phyloP scores from a whole-genome alignment of 2,888 invertebrate genomes.

The Philaethria dido region DNA sequence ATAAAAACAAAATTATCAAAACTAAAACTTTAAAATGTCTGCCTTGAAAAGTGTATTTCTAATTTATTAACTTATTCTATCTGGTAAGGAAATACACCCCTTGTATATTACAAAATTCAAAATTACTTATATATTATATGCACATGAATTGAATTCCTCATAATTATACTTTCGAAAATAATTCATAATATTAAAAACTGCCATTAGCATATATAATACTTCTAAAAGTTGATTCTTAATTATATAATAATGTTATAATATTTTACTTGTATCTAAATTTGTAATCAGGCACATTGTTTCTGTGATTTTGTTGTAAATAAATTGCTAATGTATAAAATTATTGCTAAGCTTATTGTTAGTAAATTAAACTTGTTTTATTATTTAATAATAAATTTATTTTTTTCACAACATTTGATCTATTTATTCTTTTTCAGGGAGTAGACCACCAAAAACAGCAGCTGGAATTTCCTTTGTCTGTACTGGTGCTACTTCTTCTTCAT shows the following conservation, averaged over 20 bases:
- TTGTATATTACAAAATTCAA: not conserved
- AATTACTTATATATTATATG: not conserved
- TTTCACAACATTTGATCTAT: slow-evolving; percentile 27
- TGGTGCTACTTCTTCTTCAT: slow-evolving; percentile 86
- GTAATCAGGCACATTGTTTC: slow-evolving; percentile 44
- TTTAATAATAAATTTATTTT: slow-evolving; percentile 31
- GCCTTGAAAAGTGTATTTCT: too few relatives aligned
- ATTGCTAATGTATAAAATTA: slow-evolving; percentile 59
- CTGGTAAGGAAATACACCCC: too few relatives aligned
- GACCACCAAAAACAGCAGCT: slow-evolving; percentile 94
- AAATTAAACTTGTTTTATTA: slow-evolving; percentile 46
- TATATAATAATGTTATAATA: not conserved
- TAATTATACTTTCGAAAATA: not conserved
- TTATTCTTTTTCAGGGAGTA: slow-evolving; percentile 67
- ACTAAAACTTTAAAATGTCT: too few relatives aligned
- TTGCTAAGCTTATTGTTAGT: slow-evolving; percentile 55
- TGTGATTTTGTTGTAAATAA: slow-evolving; percentile 75
- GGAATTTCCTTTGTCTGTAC: slow-evolving; percentile 94
- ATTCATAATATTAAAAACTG: slow-evolving; percentile 14
- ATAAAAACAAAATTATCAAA: too few relatives aligned
- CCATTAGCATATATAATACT: slow-evolving; percentile 8
- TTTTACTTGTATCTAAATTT: slow-evolving; percentile 15
- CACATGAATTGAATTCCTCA: not conserved
- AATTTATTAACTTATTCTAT: too few relatives aligned
- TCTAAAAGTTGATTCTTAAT: not conserved